Percentiles rank a stretch among this genome's conserved stretches.
phyloP scores from a whole-genome alignment of 1,140 invertebrate species.

The Apis cerana region DNA sequence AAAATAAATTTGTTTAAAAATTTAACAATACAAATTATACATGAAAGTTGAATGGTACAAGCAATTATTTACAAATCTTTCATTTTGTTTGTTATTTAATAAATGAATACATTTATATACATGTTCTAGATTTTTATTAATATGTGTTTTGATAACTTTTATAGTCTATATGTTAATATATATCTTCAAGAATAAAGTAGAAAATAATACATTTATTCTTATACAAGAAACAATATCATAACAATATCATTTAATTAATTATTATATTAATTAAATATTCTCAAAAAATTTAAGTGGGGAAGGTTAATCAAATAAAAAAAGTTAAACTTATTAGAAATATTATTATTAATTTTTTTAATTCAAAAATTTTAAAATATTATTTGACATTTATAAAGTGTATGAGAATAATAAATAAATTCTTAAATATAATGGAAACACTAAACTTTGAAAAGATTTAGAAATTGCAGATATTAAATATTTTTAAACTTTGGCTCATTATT shows the following conservation, averaged over 20 bases:
- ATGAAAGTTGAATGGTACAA: background rate
- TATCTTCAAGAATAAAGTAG: background rate
- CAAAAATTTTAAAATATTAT: slow-evolving; percentile 29
- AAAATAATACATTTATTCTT: slow-evolving; percentile 10
- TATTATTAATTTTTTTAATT: slow-evolving; percentile 49
- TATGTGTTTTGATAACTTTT: background rate
- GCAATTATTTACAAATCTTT: background rate
- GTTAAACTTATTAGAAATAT: slow-evolving; percentile 13
- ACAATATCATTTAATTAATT: background rate
- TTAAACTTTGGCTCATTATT: slow-evolving; percentile 63
- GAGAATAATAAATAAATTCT: slow-evolving; percentile 59
- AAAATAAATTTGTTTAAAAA: background rate
- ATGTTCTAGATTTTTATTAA: slow-evolving; percentile 16
- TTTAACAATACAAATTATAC: background rate
- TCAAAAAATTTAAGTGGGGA: background rate
- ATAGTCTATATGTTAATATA: background rate
- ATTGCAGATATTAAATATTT: slow-evolving; percentile 48
- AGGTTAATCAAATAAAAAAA: slow-evolving; percentile 23
- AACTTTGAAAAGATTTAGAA: slow-evolving; percentile 29
- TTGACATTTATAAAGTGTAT: slow-evolving; percentile 40
- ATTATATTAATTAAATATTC: slow-evolving; percentile 6
- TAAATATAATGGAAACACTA: slow-evolving; percentile 38
- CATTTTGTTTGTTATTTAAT: background rate
- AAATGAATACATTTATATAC: slow-evolving; percentile 8
- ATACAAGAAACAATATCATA: background rate